A percentile compares a stretch with the other conserved stretches of the same genome.
Conservation (phyloP, 1,140 invertebrate genomes). For the Araneus ventricosus region DNA sequence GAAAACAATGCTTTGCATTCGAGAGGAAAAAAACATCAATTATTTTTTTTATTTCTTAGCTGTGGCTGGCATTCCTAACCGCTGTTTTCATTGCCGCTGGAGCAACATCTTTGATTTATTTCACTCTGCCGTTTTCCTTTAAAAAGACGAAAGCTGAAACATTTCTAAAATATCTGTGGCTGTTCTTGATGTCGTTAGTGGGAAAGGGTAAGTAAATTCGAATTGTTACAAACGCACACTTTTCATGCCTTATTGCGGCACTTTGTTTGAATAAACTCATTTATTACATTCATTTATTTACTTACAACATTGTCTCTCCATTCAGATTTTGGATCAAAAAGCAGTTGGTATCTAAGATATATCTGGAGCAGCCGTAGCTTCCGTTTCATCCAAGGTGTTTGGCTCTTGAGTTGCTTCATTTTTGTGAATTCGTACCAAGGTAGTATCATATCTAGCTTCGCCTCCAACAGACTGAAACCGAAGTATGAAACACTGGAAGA, state of each 20-base stretch:
- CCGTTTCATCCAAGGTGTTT: background rate
- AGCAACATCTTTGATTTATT: background rate
- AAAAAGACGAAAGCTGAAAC: background rate
- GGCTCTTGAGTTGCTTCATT: background rate
- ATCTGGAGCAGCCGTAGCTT: background rate
- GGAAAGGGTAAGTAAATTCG: background rate
- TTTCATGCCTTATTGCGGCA: too few species aligned
- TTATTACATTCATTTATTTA: background rate
- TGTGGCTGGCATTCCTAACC: background rate
- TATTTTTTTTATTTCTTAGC: background rate
- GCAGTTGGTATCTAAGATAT: background rate
- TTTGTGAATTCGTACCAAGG: conserved; percentile 22
- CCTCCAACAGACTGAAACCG: background rate
- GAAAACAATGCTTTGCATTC: too few species aligned
- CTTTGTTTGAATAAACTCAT: background rate
- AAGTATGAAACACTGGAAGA: background rate
- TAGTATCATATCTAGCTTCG: conserved; percentile 17
- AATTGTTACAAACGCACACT: too few species aligned
- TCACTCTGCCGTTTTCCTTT: background rate
- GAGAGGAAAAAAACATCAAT: too few species aligned
- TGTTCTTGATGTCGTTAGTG: background rate
- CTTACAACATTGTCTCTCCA: background rate
- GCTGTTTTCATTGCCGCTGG: background rate
- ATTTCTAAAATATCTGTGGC: background rate
- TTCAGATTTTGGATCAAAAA: conserved; percentile 10